Evolutionary conservation across 2,888 invertebrate species (phyloP).

Genomic region (Ellobium chinense): DNA sequence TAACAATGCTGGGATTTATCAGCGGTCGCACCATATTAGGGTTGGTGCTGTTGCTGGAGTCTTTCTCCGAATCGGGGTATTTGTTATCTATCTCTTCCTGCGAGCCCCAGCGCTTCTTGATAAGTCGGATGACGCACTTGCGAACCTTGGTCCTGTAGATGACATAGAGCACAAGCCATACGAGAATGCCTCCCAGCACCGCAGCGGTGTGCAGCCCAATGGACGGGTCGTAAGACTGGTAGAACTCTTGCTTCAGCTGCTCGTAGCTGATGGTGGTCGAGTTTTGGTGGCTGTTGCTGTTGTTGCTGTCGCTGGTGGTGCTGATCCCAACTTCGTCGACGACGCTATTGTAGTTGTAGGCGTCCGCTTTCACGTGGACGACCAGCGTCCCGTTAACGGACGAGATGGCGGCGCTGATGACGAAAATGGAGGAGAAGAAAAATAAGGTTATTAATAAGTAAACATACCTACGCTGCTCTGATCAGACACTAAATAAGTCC

Average conservation of each 20-base stretch:
- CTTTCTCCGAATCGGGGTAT: slow-evolving; percentile 7
- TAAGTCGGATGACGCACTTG: slow-evolving; percentile 41
- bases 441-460: no score
- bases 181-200: slow-evolving; percentile 64
- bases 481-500: no score
- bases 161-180: slow-evolving; percentile 62
- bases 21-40: slow-evolving; percentile 29
- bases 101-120: slow-evolving; percentile 8
- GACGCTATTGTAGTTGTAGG: slow-evolving; percentile 3
- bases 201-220: slow-evolving; percentile 66
- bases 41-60: background rate
- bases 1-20: slow-evolving; percentile 45
- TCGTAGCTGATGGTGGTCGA: slow-evolving; percentile 31
- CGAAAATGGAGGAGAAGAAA: background rate
- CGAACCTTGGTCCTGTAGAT: slow-evolving; percentile 59
- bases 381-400: slow-evolving; percentile 14
- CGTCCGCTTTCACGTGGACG: slow-evolving; percentile 3
- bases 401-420: slow-evolving; percentile 9
- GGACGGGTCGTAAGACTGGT: slow-evolving; percentile 62
- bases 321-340: background rate
- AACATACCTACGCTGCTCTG: no score
- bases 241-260: slow-evolving; percentile 52
- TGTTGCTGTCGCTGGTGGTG: slow-evolving; percentile 21
- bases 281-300: slow-evolving; percentile 14
- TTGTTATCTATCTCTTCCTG: slow-evolving; percentile 3